Evolutionary conservation across 1,140 invertebrate species (phyloP), one percentile per base, ranked within the genome.

Genomic region (Chionoecetes opilio): DNA sequence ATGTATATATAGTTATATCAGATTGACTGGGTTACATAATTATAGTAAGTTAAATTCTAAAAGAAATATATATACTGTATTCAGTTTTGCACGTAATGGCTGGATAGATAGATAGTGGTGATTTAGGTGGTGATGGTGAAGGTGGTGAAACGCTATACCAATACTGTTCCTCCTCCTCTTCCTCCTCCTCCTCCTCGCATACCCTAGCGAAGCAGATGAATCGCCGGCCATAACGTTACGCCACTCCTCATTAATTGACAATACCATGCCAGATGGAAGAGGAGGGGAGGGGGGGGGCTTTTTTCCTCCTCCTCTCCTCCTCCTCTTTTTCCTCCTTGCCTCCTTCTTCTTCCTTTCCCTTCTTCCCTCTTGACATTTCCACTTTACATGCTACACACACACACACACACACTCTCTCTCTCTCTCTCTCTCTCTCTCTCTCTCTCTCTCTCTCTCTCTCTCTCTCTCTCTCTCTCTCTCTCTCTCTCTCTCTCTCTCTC

Each of bases 231-330:
- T n/a, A 75, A 75, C 63, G 21, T 6, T 11, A 26, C 63, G 63
- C 63, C 21, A n/a, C 63, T 75, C 63, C 63, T 75, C 63, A 75
- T 75, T 75, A 75, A 75, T 75, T n/a, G 63, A 75, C 63, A 75
- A 75, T 75, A 75, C 11, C 85, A 87, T 53, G 46, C 46, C 46
- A 53, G 46, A 3, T 11, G 46, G 46, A 53, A 9, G 46, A 17
- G 11, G 11, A 53, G 46, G 2, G 38, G 2, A 11, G n/a, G n/a
- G n/a, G n/a, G n/a, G n/a, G n/a, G n/a, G n/a, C n/a, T n/a, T n/a
- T n/a, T 84, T 31, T 26, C n/a, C 32, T 87, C 85, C 37, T 86
- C 35, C 84, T 84, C 3, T 21, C 21, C 82, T 84, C 21, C n/a
- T 21, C 21, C 26, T 46, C 35, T n/a, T 26, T 29, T 31, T 26